These are phyloP conservation scores for Trematocara variabile DNA, from an alignment of 2,113 vertebrate genomes.

Conservation along the genomic window DNA sequence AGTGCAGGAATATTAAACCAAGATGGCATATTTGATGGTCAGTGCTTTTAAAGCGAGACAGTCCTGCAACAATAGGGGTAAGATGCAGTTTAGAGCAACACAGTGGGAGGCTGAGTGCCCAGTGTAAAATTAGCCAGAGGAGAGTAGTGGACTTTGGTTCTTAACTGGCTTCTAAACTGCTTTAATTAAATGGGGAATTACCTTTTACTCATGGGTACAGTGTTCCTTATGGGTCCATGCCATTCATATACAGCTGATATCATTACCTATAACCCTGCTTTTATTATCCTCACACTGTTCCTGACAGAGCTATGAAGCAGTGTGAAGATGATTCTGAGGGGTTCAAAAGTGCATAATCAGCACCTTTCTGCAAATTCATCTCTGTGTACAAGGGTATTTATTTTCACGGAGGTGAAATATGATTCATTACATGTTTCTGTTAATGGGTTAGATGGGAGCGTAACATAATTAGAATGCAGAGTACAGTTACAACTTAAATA, in stretches of 20 bases:
- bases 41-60: background rate
- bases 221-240: conserved; percentile 26
- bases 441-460: background rate
- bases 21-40: background rate
- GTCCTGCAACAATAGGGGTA: conserved; percentile 20
- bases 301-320: conserved; percentile 4
- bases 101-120: conserved; percentile 23
- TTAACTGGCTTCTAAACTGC: conserved; percentile 57
- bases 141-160: conserved; percentile 46
- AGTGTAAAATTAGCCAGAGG: conserved; percentile 56
- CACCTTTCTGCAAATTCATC: background rate
- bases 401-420: background rate
- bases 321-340: background rate
- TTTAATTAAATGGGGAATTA: conserved; percentile 70
- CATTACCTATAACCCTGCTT: conserved; percentile 34
- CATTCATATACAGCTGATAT: conserved; percentile 32
- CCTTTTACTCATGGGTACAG: conserved; percentile 54
- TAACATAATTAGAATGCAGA: background rate
- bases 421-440: background rate
- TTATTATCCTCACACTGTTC: conserved; percentile 23
- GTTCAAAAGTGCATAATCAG: background rate
- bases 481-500: background rate
- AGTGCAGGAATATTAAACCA: conserved; percentile 3
- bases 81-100: conserved; percentile 61
- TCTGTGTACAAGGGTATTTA: conserved; percentile 9